Evolutionary conservation across 2,888 invertebrate genomes (phyloP).

Genomic region (Chalcis sispes): DNA sequence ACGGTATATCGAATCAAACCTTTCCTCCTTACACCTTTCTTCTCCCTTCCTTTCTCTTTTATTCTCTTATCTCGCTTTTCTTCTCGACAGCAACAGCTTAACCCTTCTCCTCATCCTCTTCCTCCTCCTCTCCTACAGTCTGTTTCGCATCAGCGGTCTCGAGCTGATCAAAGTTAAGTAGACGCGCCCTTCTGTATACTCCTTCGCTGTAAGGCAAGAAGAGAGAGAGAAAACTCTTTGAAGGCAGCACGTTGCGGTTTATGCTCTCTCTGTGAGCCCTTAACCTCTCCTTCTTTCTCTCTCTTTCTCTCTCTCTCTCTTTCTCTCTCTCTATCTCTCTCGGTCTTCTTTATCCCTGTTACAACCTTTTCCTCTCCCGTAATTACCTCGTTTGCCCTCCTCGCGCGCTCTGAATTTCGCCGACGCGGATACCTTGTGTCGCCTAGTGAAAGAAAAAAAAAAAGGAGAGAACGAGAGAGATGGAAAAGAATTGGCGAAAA

Average conservation of each 20-base stretch:
- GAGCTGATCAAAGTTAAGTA: slow-evolving; percentile 76
- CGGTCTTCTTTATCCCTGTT: slow-evolving; percentile 55
- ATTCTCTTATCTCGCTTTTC: too few species aligned
- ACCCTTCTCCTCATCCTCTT: too few species aligned
- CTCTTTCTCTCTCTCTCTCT: slow-evolving; percentile 53
- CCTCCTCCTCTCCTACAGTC: too few species aligned
- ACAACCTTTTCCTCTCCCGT: slow-evolving; percentile 51
- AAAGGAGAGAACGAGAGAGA: not conserved
- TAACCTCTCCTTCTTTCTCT: slow-evolving; percentile 53
- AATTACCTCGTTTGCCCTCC: slow-evolving; percentile 58
- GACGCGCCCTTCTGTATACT: slow-evolving; percentile 62
- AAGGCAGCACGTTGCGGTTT: slow-evolving; percentile 54
- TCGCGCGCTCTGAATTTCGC: slow-evolving; percentile 45
- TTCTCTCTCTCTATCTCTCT: slow-evolving; percentile 42
- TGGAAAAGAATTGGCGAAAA: not conserved
- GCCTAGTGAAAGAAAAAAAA: slow-evolving; percentile 44
- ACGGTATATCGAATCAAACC: slow-evolving; percentile 23
- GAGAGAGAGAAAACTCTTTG: slow-evolving; percentile 49
- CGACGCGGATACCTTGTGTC: not conserved
- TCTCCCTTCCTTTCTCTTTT: slow-evolving; percentile 6
- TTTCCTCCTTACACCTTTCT: not conserved
- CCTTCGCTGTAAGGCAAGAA: slow-evolving; percentile 32
- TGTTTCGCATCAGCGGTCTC: slow-evolving; percentile 72
- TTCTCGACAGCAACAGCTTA: not conserved
- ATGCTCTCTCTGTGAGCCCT: slow-evolving; percentile 52